Evolutionary conservation across 2,888 invertebrate genomes (phyloP).

Genomic region (Sialis fuliginosa): DNA sequence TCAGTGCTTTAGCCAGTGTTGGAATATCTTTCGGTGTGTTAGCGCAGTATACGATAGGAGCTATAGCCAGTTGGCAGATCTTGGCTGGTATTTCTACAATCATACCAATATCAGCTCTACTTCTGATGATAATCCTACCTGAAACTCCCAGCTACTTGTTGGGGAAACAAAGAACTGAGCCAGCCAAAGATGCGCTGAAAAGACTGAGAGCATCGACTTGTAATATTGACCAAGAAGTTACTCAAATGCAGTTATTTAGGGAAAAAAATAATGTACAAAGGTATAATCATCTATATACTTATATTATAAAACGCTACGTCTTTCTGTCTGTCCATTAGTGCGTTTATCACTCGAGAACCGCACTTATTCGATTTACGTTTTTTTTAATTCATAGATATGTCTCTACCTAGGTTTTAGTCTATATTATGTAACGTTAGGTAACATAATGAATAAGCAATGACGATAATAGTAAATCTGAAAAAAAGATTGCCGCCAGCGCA

Average conservation of each 20-base stretch:
- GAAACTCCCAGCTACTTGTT: constrained; percentile 58
- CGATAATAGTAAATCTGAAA: too few species aligned
- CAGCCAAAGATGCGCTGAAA: constrained; percentile 37
- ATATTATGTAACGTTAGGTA: too few species aligned
- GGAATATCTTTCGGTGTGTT: constrained; percentile 55
- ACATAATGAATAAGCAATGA: too few species aligned
- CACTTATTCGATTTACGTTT: too few species aligned
- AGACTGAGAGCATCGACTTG: constrained; percentile 42
- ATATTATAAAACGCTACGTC: too few species aligned
- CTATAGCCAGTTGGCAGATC: constrained; percentile 40
- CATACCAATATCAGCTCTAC: constrained; percentile 38
- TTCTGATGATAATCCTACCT: constrained; percentile 43
- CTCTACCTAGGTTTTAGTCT: too few species aligned
- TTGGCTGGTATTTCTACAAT: constrained; percentile 43
- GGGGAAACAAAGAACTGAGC: constrained; percentile 35
- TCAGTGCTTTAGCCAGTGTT: constrained; percentile 52
- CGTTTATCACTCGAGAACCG: too few species aligned
- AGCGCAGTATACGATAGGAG: constrained; percentile 41
- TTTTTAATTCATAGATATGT: too few species aligned
- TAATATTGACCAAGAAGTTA: constrained; percentile 41
- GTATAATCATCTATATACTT: constrained; percentile 22
- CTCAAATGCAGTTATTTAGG: constrained; percentile 38
- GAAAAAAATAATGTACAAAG: constrained; percentile 42
- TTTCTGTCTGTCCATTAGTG: too few species aligned
- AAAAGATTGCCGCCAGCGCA: too few species aligned